Base-by-base conservation (phyloP, 2,888 invertebrate species). In the Apamea anceps region DNA sequence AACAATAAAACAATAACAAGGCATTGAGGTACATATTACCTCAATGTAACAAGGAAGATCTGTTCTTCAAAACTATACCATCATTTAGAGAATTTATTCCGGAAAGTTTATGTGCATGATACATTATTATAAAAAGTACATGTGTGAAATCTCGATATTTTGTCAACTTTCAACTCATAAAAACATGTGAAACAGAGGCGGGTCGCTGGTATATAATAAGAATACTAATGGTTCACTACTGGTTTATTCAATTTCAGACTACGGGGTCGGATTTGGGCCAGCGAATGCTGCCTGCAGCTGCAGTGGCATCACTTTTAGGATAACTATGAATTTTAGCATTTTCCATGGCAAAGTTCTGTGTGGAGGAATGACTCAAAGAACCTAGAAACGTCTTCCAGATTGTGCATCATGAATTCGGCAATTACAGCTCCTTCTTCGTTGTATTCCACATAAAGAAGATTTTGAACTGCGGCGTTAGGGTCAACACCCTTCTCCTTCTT, bases 361-460 rank as follows among this genome's bases (percentile, higher is more conserved):
- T 93, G 85, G 25, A 95, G 91, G 84, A 89, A 92, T 25, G 18
- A 7, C 83, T 90, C 75, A 75, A 95, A 94, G 85, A 95, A 95
- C 12, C 25, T 80, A 1, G 91, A 88, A 7, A 95, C 95, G 57
- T 95, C 95, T 10, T 88, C 87, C 0, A 95, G 87, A 75, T 86
- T 93, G 18, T 90, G 88, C 94, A 95, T 95, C 80, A 85, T 86
- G 70, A 87, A 90, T 57, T 88, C 82, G 60, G 90, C 91, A 8
- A 92, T 0, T 75, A 85, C 79, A 0, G 86, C 81, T 4, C 92
- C 93, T 51, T 91, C 77, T 1, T 88, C 82, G 65, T 91, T 91
- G 65, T 88, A 93, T 81, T 95, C 95, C 76, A 92, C 85, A 72
- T 95, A 95, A 10, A 92, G 75, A 73, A 95, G 91, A 80, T 84